These are phyloP conservation scores for Percina caprodes DNA, from an alignment of 2,113 vertebrate species.

Conservation along the genomic window DNA sequence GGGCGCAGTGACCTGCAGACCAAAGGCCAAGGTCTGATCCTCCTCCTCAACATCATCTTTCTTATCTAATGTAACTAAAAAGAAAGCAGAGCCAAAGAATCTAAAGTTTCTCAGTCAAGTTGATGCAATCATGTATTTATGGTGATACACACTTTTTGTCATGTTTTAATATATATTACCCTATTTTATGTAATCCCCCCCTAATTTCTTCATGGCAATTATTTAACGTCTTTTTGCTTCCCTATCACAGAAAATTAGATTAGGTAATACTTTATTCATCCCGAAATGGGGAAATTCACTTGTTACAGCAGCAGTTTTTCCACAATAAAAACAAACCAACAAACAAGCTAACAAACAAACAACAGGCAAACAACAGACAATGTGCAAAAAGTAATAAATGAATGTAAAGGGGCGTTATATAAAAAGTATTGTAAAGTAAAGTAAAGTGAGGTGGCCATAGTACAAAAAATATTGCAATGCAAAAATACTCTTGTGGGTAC, in stretches of 20 bases:
- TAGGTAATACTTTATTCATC: no score
- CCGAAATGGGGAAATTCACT: no score
- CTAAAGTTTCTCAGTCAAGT: background rate
- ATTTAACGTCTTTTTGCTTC: background rate
- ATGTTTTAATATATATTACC: background rate
- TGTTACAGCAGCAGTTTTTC: no score
- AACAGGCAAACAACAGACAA: no score
- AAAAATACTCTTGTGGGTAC: background rate
- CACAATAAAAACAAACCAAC: no score
- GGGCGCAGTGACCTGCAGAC: conserved; percentile 84
- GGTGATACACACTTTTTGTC: background rate
- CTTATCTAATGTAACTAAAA: conserved; percentile 37
- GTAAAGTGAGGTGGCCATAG: no score
- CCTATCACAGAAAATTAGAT: background rate
- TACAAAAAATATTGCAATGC: no score
- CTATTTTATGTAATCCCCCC: background rate
- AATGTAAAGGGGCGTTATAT: no score
- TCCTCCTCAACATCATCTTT: conserved; percentile 48
- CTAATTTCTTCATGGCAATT: background rate
- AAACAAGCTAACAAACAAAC: no score
- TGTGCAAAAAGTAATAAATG: no score
- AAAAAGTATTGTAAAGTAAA: no score
- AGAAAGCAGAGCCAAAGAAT: conserved; percentile 5
- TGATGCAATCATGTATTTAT: background rate
- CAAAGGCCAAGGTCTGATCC: conserved; percentile 71